Evolutionary conservation across 2,888 invertebrate species (phyloP).

Genomic region (Shargacucullia verbasci): DNA sequence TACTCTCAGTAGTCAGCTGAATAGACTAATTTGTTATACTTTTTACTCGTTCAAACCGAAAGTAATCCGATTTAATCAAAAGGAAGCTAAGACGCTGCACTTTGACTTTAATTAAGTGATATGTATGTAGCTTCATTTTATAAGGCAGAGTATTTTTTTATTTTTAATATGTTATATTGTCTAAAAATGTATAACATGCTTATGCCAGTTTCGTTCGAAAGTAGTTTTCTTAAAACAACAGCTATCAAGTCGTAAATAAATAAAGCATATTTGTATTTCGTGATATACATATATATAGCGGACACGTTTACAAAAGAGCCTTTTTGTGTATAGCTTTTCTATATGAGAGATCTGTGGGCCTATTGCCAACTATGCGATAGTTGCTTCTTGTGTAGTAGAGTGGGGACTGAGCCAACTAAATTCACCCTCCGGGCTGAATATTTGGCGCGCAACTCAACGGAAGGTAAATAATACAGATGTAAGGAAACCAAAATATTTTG

Average conservation of each 20-base stretch:
- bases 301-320: conserved; percentile 46
- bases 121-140: too few relatives aligned
- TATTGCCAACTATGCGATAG: conserved; percentile 61
- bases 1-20: conserved; percentile 23
- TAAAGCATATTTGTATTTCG: conserved; percentile 11
- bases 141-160: too few relatives aligned
- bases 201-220: too few relatives aligned
- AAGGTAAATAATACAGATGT: conserved; percentile 55
- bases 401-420: conserved; percentile 59
- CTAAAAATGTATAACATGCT: too few relatives aligned
- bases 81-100: too few relatives aligned
- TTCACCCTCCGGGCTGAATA: conserved; percentile 50
- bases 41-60: too few relatives aligned
- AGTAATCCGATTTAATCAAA: too few relatives aligned
- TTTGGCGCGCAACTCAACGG: conserved; percentile 53
- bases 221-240: too few relatives aligned
- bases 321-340: conserved; percentile 50
- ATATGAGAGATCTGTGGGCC: conserved; percentile 54
- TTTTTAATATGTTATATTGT: too few relatives aligned
- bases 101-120: too few relatives aligned
- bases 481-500: conserved; percentile 31
- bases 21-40: conserved; percentile 24
- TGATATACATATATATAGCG: conserved; percentile 22
- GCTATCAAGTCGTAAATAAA: conserved; percentile 3
- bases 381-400: conserved; percentile 47